Base-by-base conservation (phyloP, 1,140 invertebrate genomes). In the Scylla paramamosain region DNA sequence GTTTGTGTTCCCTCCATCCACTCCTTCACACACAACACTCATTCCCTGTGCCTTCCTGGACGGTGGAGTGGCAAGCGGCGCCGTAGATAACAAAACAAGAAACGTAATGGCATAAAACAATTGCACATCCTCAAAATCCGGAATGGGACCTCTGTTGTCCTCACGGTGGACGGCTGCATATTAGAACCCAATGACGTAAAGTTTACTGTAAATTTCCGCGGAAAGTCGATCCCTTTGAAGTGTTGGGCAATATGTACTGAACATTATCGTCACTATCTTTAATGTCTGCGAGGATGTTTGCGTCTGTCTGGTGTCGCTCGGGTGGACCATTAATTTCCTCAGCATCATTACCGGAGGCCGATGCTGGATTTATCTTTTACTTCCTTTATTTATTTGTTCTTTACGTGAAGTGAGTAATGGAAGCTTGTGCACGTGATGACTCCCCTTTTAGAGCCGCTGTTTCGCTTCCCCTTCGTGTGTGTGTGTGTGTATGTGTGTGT, bases 401-500 rank as follows among this genome's bases (percentile, higher is more conserved):
- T 59, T 59, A 12, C 52, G 52, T 59, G 10, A 59, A 59, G 52
- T 59, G 52, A 59, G 67, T 77, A 77, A 25, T 77, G 67, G 20
- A 77, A 77, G 67, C 25, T n/a, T 77, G 67, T 77, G 67, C 67
- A 77, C 20, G 25, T 77, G 67, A 77, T n/a, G 67, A n/a, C 52
- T 14, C 10, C 6, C 52, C 10, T 12, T 12, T 1, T 59, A 48
- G 46, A 14, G 6, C 46, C 46, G 46, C 46, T n/a, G 52, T 12
- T 12, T 59, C 52, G 0, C 52, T 59, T 20, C 20, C 12, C 10
- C 12, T 59, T 6, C n/a, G 67, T 77, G 67, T 77, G 25, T n/a
- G 67, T 77, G 67, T n/a, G 67, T 77, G 67, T 77, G 67, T 77
- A 20, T 77, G 67, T 77, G 67, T 77, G 67, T 77, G 67, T 77